These are phyloP conservation scores for Thecophora atra DNA, from an alignment of 2,888 invertebrate species.

Conservation along the genomic window DNA sequence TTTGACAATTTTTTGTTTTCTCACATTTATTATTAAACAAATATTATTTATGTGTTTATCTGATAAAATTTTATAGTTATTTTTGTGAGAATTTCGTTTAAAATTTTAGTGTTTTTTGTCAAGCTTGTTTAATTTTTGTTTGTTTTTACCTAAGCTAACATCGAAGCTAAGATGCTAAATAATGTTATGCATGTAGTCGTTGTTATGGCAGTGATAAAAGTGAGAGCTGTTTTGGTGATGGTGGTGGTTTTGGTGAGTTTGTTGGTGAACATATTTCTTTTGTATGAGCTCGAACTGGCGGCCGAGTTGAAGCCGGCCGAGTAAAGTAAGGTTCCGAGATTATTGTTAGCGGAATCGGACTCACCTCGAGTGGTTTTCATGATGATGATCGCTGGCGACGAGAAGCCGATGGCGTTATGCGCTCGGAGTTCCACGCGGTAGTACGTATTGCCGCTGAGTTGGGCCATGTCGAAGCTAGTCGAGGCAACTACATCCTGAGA, in stretches of 20 bases:
- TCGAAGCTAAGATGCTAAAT: constrained; percentile 61
- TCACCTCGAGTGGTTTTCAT: constrained; percentile 91
- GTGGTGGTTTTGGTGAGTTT: constrained; percentile 47
- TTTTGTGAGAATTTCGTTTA: background rate
- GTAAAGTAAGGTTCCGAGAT: constrained; percentile 66
- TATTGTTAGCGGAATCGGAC: constrained; percentile 69
- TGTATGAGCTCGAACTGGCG: constrained; percentile 59
- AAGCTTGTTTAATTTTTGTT: background rate
- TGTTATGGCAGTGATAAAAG: constrained; percentile 59
- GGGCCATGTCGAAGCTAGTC: constrained; percentile 75
- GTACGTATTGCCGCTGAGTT: constrained; percentile 79
- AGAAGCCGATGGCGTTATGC: constrained; percentile 85
- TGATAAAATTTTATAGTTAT: too few species aligned
- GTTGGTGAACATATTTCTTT: constrained; percentile 38
- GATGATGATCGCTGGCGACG: constrained; percentile 79
- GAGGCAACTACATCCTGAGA: constrained; percentile 72
- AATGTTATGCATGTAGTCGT: constrained; percentile 63
- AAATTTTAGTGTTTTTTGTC: background rate
- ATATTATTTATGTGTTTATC: background rate
- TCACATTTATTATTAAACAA: background rate
- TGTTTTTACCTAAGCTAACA: constrained; percentile 56
- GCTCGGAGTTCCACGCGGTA: constrained; percentile 87
- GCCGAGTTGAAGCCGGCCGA: constrained; percentile 65
- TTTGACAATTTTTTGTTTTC: background rate
- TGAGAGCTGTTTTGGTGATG: constrained; percentile 55